Base-by-base conservation (phyloP, 2,888 invertebrate genomes). In the Hyalella azteca region DNA sequence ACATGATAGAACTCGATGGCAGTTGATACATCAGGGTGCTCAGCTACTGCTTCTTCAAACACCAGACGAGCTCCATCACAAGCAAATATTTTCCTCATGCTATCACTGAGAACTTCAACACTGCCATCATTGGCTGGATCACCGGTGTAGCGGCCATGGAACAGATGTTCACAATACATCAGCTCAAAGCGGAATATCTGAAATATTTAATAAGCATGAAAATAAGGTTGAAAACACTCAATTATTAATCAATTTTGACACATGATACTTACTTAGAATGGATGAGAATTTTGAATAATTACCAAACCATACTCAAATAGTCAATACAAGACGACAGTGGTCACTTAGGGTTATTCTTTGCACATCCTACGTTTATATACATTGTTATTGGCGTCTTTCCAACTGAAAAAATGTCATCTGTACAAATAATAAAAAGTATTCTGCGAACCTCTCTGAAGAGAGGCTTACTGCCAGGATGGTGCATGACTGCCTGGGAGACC, bases 371-470 rank as follows among this genome's bases (percentile, higher is more conserved):
- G n/a, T n/a, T n/a, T n/a, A n/a, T n/a, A n/a, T n/a, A n/a, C n/a
- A n/a, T n/a, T n/a, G n/a, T n/a, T n/a, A n/a, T n/a, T n/a, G n/a
- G n/a, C n/a, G n/a, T n/a, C n/a, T n/a, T n/a, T n/a, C n/a, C n/a
- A n/a, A n/a, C n/a, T n/a, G n/a, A n/a, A n/a, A n/a, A n/a, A n/a
- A n/a, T n/a, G n/a, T n/a, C n/a, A n/a, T n/a, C n/a, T n/a, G n/a
- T n/a, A n/a, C n/a, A n/a, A n/a, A n/a, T n/a, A n/a, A n/a, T n/a
- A n/a, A n/a, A n/a, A n/a, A n/a, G n/a, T n/a, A n/a, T n/a, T n/a
- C n/a, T n/a, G n/a, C n/a, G n/a, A 73, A 83, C 83, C 79, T 83
- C 83, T 75, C 81, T 79, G 32, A 66, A 81, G 39, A 83, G 48
- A 3, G 78, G 50, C 2, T 26, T 19, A n/a, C 80, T 80, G n/a